Base-by-base conservation (phyloP, 2,113 vertebrate species). In the Atlantisia rogersi region DNA sequence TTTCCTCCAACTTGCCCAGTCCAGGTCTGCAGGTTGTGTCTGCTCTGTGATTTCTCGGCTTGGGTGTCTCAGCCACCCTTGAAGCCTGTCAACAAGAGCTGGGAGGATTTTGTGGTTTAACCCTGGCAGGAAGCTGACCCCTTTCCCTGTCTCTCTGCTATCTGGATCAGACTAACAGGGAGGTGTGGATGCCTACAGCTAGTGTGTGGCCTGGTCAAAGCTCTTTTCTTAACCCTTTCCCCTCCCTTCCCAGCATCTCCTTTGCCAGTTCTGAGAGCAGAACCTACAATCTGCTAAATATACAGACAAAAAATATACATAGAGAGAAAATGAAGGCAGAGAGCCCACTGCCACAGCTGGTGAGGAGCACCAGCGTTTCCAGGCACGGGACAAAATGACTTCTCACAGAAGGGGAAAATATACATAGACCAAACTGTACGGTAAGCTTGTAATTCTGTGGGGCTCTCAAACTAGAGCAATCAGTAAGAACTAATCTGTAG, bases 261-360 rank as follows among this genome's bases (percentile, higher is more conserved):
- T 80, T 46, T n/a, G 10, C 44, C 80, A 58, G 24, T 26, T 42
- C 53, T 48, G 18, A 71, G 1, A 62, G 17, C 32, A 81, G 17
- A 46, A 53, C 11, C 24, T n/a, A 31, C 15, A 5, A 17, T 9
- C 31, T 16, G n/a, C 11, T 62, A 39, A 56, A 70, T 39, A 35
- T 6, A n/a, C 2, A 56, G 13, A 15, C 40, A 32, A 40, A 52
- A 50, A 7, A 59, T 1, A 59, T 1, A 58, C 2, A 26, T 6
- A n/a, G 4, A 55, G 25, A 12, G 8, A 39, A 64, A 64, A 58
- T 4, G 14, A 60, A 81, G 65, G 12, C 42, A n/a, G 14, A 25
- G 40, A 42, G 70, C 10, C 26, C 37, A 9, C 37, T 48, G 53
- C 35, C 4, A 10, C 56, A 65, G 52, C 22, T 55, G 50, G 32